phyloP scores from a whole-genome alignment of 2,888 invertebrate species.

The Ophraella communa region DNA sequence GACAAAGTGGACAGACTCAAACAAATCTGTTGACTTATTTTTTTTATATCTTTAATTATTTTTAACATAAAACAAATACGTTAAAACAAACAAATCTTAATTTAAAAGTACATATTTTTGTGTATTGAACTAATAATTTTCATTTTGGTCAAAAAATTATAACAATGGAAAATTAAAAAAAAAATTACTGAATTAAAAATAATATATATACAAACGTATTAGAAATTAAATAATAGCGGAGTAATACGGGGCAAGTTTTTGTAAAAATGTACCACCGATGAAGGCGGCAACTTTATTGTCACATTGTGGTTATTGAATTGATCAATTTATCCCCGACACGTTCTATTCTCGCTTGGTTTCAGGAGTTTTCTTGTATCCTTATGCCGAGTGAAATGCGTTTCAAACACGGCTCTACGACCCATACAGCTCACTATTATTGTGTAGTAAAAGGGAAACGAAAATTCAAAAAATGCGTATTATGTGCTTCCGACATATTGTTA shows the following conservation, averaged over 20 bases:
- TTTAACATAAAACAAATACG: too few species aligned
- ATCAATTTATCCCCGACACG: slow-evolving; percentile 60
- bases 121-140: too few species aligned
- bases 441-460: slow-evolving; percentile 58
- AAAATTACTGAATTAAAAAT: too few species aligned
- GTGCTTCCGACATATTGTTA: slow-evolving; percentile 59
- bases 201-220: too few species aligned
- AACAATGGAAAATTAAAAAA: too few species aligned
- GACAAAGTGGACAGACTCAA: too few species aligned
- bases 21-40: too few species aligned
- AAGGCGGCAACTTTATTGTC: slow-evolving; percentile 58
- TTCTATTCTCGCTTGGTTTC: slow-evolving; percentile 53
- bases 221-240: not conserved
- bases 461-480: slow-evolving; percentile 58
- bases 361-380: slow-evolving; percentile 42
- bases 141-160: too few species aligned
- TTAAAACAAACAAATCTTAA: too few species aligned
- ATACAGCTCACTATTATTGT: slow-evolving; percentile 58
- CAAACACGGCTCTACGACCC: slow-evolving; percentile 58
- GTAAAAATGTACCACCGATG: slow-evolving; percentile 58
- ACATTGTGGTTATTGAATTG: slow-evolving; percentile 62
- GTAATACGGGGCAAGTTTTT: slow-evolving; percentile 46
- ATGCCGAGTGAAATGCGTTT: slow-evolving; percentile 51
- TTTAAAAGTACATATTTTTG: too few species aligned
- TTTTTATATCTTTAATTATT: too few species aligned